Conservation (phyloP, 2,113 vertebrate species). For the Equus quagga region DNA sequence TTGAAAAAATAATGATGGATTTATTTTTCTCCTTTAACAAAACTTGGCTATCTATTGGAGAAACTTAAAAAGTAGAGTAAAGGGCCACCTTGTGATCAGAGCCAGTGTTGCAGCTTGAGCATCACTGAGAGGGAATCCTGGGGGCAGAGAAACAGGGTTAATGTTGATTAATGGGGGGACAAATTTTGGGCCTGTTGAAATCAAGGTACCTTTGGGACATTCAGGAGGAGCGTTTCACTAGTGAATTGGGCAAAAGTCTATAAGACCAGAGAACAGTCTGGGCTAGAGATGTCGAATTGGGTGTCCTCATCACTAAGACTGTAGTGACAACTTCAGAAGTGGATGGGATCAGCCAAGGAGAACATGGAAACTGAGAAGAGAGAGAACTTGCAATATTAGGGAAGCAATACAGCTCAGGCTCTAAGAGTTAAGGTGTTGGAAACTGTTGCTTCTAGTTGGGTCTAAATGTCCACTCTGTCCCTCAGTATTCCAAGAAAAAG, state of each 20-base stretch:
- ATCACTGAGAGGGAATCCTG: background rate
- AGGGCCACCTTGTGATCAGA: conserved; percentile 39
- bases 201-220: background rate
- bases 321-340: background rate
- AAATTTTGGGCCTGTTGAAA: background rate
- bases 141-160: background rate
- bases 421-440: background rate
- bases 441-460: background rate
- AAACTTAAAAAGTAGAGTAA: conserved; percentile 9
- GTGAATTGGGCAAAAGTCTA: background rate
- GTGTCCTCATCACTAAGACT: background rate
- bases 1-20: background rate
- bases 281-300: background rate
- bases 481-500: background rate
- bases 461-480: background rate
- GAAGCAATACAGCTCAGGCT: background rate
- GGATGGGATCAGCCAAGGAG: background rate
- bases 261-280: background rate
- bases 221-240: background rate
- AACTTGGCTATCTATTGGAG: background rate
- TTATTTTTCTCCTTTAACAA: background rate
- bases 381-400: background rate
- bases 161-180: background rate
- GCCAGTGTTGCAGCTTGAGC: background rate
- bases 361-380: background rate